Evolutionary conservation across 2,797 vertebrate species (phyloP), one percentile per base, ranked within the genome.

Genomic region (Pempheris klunzingeri): DNA sequence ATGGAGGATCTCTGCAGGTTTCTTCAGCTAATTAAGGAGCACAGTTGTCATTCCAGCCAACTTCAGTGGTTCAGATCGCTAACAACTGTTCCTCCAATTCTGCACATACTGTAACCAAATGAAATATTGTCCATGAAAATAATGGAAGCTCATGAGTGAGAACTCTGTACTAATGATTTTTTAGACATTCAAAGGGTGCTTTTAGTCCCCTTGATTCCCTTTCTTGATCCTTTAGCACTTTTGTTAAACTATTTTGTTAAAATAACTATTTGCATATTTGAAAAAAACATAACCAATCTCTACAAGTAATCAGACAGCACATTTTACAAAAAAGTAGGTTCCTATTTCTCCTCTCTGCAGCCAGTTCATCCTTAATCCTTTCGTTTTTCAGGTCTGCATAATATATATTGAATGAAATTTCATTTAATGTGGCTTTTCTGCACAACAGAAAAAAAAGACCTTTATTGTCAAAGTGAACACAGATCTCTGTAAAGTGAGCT

Each of bases 21-120:
- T 89, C 80, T 80, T 78, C 76, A 80, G 68, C 75, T 89, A 87
- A 87, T 88, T 88, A 83, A 70, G 34, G 72, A 70, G 81, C 65
- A 81, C 55, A 76, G 78, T 82, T 71, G 57, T 52, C 4, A 3
- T 36, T 74, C 15, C 43, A 58, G 52, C 58, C 32, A 0, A 68
- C 54, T 76, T 81, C 73, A 66, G 28, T 78, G 75, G 74, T 80
- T 80, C 46, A 73, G 50, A 70, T 65, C 64, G 49, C 49, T 36
- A 60, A 74, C 60, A 74, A 66, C 71, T 28, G 50, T 39, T 55
- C 15, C 54, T 41, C 11, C 13, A 15, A 67, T 71, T 53, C 26
- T 66, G 4, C 22, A 55, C 20, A 13, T 15, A n/a, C n/a, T n/a
- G n/a, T n/a, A 26, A 63, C 26, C 24, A 30, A 58, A 70, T 41